phyloP scores from a whole-genome alignment of 2,113 vertebrate species.

The Nyctibius bracteatus region DNA sequence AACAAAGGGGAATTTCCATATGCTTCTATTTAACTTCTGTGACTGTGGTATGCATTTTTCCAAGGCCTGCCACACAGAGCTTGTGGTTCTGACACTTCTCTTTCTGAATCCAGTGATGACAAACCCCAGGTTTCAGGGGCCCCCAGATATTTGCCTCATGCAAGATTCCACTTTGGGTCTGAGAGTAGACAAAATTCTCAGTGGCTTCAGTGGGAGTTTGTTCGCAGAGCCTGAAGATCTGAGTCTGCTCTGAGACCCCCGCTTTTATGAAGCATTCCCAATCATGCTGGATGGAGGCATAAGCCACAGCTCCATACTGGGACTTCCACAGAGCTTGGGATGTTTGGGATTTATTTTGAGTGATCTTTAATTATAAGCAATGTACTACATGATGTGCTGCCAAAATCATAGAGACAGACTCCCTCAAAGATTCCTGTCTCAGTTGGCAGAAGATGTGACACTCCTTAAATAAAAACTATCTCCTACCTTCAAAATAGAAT shows the following conservation, averaged over 20 bases:
- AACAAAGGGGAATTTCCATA: not conserved
- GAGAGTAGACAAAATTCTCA: not conserved
- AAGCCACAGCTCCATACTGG: not conserved
- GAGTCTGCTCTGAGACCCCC: not conserved
- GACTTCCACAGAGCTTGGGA: not conserved
- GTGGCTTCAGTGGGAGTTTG: not conserved
- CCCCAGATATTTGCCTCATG: not conserved
- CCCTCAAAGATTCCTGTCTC: not conserved
- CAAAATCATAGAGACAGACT: not conserved
- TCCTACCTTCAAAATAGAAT: not conserved
- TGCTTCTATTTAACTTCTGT: slow-evolving; percentile 25
- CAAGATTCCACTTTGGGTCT: not conserved
- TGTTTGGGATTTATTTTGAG: not conserved
- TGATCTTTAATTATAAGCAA: not conserved
- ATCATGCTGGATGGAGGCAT: not conserved
- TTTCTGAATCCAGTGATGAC: not conserved
- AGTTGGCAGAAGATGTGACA: not conserved
- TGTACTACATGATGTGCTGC: not conserved
- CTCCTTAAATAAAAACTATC: not conserved
- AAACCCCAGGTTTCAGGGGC: not conserved
- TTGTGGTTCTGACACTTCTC: not conserved
- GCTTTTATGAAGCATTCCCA: not conserved
- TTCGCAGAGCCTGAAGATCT: not conserved
- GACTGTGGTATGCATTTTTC: not conserved
- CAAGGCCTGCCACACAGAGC: not conserved